phyloP scores from a whole-genome alignment of 2,888 invertebrate genomes.

The Eulithis prunata region DNA sequence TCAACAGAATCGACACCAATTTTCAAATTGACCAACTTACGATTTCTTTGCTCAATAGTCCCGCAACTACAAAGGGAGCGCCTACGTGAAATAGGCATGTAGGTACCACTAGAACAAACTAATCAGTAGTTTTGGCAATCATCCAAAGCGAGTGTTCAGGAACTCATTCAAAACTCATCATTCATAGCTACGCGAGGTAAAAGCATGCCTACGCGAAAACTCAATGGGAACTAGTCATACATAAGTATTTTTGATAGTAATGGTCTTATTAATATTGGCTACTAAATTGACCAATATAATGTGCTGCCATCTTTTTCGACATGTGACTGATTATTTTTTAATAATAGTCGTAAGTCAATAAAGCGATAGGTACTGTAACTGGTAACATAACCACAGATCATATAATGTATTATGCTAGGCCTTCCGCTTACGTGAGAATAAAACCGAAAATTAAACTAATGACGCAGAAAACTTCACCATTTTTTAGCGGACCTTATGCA shows the following conservation, averaged over 20 bases:
- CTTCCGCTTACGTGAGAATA: constrained; percentile 51
- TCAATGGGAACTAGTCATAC: background rate
- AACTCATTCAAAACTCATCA: constrained; percentile 62
- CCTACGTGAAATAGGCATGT: no score
- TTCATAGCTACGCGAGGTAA: constrained; percentile 51
- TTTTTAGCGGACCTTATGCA: no score
- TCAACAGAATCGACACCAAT: no score
- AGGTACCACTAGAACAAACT: constrained; percentile 57
- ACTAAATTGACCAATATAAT: no score
- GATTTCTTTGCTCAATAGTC: no score
- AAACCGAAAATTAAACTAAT: constrained; percentile 55
- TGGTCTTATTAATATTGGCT: background rate
- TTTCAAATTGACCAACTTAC: no score
- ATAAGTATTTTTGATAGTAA: no score
- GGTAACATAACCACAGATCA: constrained; percentile 39
- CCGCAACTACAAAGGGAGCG: no score
- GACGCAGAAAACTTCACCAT: constrained; percentile 64
- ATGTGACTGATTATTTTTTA: no score
- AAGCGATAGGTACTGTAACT: constrained; percentile 35
- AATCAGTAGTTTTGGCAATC: constrained; percentile 59
- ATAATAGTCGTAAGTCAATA: constrained; percentile 34
- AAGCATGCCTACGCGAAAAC: constrained; percentile 21
- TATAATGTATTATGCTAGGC: constrained; percentile 4
- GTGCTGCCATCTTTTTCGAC: no score
- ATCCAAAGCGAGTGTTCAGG: constrained; percentile 53